Percentiles rank a stretch among this genome's conserved stretches.
phyloP scores from a whole-genome alignment of 2,888 invertebrate genomes.

The Camponotus fellah region DNA sequence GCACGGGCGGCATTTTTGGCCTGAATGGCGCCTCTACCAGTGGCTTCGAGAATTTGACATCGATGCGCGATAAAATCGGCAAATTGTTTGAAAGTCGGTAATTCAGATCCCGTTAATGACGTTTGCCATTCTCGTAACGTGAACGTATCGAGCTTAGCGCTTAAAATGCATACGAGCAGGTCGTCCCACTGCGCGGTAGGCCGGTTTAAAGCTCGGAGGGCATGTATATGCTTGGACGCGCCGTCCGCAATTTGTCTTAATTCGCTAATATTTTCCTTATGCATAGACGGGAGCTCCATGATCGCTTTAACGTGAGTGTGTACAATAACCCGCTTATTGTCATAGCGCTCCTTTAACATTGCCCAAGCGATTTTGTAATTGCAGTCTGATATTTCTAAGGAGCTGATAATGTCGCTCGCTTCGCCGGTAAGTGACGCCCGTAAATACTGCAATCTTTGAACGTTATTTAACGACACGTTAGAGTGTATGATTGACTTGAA shows the following conservation, averaged over 20 bases:
- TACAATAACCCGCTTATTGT: slow-evolving; percentile 70
- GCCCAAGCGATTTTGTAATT: slow-evolving; percentile 58
- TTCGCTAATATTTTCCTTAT: slow-evolving; percentile 51
- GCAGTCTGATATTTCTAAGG: slow-evolving; percentile 43
- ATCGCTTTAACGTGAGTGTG: slow-evolving; percentile 68
- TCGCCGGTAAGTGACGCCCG: slow-evolving; percentile 41
- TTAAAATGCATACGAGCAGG: slow-evolving; percentile 67
- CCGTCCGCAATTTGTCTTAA: slow-evolving; percentile 69
- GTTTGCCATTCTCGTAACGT: slow-evolving; percentile 67
- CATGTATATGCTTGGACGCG: slow-evolving; percentile 66
- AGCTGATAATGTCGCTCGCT: slow-evolving; percentile 43
- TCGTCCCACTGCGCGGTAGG: slow-evolving; percentile 71
- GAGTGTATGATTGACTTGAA: slow-evolving; percentile 28
- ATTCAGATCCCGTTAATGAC: slow-evolving; percentile 14
- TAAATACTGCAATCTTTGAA: slow-evolving; percentile 57
- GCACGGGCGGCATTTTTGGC: background rate
- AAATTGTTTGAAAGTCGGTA: slow-evolving; percentile 44
- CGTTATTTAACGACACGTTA: slow-evolving; percentile 16
- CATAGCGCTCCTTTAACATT: slow-evolving; percentile 61
- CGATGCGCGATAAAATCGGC: slow-evolving; percentile 50
- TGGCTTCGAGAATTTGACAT: slow-evolving; percentile 53
- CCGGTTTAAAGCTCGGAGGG: slow-evolving; percentile 66
- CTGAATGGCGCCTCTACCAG: slow-evolving; percentile 17
- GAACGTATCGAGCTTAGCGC: slow-evolving; percentile 27
- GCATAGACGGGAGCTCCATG: slow-evolving; percentile 58